Evolutionary conservation across 2,797 vertebrate genomes (phyloP).

Genomic region (Anas georgica): DNA sequence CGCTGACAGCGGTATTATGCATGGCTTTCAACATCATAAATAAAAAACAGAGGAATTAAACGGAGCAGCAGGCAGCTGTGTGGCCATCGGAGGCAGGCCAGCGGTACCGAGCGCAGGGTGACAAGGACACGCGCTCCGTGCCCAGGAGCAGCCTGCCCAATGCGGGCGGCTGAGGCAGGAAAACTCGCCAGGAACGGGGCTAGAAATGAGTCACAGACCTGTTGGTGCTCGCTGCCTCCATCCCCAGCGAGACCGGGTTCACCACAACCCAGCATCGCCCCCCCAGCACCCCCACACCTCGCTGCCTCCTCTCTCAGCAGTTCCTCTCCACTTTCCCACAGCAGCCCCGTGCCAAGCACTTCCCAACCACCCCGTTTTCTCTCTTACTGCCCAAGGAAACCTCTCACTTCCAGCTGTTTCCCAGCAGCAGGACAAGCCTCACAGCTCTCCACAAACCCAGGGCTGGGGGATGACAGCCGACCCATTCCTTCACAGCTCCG

Average conservation of each 20-base stretch:
- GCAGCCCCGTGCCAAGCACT: not conserved
- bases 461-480: not conserved
- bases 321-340: not conserved
- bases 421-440: not conserved
- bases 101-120: rapidly evolving
- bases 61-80: not conserved
- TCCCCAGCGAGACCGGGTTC: not conserved
- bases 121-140: not conserved
- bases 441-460: rapidly evolving
- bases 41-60: slow-evolving; percentile 10
- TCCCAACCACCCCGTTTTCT: not conserved
- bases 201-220: not conserved
- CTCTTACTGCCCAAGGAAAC: not conserved
- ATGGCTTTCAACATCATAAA: not conserved
- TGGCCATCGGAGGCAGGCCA: not conserved
- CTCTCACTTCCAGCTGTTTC: not conserved
- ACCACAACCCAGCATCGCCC: not conserved
- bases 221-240: not conserved
- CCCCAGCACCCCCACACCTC: not conserved
- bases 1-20: not conserved
- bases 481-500: not conserved
- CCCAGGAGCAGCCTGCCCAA: not conserved
- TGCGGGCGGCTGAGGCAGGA: not conserved
- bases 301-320: not conserved
- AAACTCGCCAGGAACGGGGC: not conserved